Base-by-base conservation (phyloP, 53 echinoderm and acorn worm genomes). In the Glandiceps talaboti region DNA sequence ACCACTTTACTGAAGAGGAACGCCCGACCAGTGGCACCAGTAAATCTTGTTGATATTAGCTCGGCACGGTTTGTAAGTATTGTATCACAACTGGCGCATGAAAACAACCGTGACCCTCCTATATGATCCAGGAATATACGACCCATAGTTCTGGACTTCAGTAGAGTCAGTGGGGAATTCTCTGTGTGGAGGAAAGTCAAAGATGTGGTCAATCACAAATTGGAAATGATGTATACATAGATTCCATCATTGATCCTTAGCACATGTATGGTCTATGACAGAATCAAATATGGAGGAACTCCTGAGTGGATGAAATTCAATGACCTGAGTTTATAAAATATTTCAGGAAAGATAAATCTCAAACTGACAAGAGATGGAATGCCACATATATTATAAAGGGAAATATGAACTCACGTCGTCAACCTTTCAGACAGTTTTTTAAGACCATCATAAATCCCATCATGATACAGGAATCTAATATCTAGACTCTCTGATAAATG, bases 1-100 rank as follows among this genome's bases (percentile, higher is more conserved):
- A 94, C 94, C 6, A 90, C 94, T 86, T 94, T 94, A 73, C 92
- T 94, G 86, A 94, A 94, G 28, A 94, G 88, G 85, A 88, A 94
- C n/a, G 94, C 94, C 75, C 94, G 83, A 25, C 94, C 94, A 1
- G 94, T 94, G 29, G 94, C 91, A 0, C 94, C 94, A 0, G 94
- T 94, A 79, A 94, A 94, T 14, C 92, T 81, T 1, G 94, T 94
- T 29, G 94, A 94, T 1, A 94, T 89, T 26, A 94, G 86, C 75
- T 94, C 94, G 27, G 90, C 84, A 26, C 94, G 76, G 74, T 94
- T 94, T 74, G 92, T 92, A 25, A 92, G 92, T 79, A 88, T 92
- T 73, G 92, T 88, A 73, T 92, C 94, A 84, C 94, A 94, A 80
- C 92, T 92, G 31, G 90, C 94, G 74, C 94, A 94, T 30, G 92